phyloP scores from a whole-genome alignment of 2,888 invertebrate genomes.

The Ectobius pallidus region DNA sequence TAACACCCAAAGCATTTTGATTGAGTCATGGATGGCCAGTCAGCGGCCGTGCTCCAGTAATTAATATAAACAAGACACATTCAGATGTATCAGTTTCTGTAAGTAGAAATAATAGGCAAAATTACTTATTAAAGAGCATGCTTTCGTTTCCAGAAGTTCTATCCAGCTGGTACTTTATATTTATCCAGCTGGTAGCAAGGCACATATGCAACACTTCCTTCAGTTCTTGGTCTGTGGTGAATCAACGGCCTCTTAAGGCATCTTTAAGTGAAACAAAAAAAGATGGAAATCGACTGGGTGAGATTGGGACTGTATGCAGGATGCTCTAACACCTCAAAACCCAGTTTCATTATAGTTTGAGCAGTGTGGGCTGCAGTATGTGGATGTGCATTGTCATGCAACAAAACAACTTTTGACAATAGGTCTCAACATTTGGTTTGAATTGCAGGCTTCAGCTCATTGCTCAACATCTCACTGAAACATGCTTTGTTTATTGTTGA shows the following conservation, averaged over 20 bases:
- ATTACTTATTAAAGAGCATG: no score
- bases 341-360: background rate
- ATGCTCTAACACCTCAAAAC: constrained; percentile 5
- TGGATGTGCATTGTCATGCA: background rate
- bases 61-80: no score
- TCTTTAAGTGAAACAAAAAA: background rate
- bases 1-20: no score
- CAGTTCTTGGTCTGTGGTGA: background rate
- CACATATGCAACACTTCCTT: background rate
- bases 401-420: background rate
- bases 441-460: background rate
- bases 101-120: no score
- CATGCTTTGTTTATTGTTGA: background rate
- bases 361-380: background rate
- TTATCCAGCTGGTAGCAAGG: no score
- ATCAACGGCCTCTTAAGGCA: background rate
- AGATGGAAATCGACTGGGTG: background rate
- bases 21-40: no score
- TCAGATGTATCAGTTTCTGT: no score
- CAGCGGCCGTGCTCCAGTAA: no score
- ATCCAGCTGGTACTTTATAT: no score
- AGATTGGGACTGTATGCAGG: background rate
- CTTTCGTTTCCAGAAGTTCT: no score
- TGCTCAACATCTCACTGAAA: background rate
- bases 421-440: background rate